Evolutionary conservation across 2,113 vertebrate species (phyloP).

Genomic region (Sylvia atricapilla): DNA sequence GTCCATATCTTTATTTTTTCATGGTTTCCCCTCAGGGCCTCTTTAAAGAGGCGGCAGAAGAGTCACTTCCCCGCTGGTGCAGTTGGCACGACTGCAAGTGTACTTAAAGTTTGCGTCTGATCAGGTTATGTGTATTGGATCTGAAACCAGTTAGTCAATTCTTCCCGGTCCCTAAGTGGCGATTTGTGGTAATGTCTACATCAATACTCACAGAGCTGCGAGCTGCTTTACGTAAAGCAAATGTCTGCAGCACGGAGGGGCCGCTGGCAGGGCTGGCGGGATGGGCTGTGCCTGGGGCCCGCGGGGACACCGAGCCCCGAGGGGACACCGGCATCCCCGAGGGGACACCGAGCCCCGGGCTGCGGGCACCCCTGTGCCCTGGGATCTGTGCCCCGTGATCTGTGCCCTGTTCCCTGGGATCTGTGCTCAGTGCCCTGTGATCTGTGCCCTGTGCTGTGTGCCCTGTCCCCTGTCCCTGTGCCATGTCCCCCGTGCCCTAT

Average conservation of each 20-base stretch:
- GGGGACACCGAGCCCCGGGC: no score
- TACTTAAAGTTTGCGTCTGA: constrained; percentile 86
- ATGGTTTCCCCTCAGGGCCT: constrained; percentile 64
- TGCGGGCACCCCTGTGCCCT: no score
- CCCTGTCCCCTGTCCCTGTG: no score
- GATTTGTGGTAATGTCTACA: constrained; percentile 87
- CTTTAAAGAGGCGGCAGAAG: constrained; percentile 59
- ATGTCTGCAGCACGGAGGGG: constrained; percentile 66
- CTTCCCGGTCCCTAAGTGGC: constrained; percentile 83
- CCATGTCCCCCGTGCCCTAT: no score
- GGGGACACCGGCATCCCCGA: no score
- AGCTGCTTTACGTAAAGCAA: constrained; percentile 79
- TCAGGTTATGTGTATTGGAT: constrained; percentile 85
- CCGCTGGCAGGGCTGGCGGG: constrained; percentile 36
- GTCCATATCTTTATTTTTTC: constrained; percentile 52
- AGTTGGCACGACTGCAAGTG: constrained; percentile 76
- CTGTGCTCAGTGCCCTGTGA: no score
- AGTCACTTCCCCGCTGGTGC: constrained; percentile 65
- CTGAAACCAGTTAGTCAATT: constrained; percentile 86
- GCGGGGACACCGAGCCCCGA: no score
- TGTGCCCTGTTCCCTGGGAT: no score
- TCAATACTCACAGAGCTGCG: constrained; percentile 79
- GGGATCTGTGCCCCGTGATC: no score
- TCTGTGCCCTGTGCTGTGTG: no score
- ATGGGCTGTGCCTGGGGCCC: constrained; percentile 14